Percentiles rank a stretch among this genome's conserved stretches.
Conservation (phyloP, 1,140 invertebrate species). For the Oryzaephilus surinamensis region DNA sequence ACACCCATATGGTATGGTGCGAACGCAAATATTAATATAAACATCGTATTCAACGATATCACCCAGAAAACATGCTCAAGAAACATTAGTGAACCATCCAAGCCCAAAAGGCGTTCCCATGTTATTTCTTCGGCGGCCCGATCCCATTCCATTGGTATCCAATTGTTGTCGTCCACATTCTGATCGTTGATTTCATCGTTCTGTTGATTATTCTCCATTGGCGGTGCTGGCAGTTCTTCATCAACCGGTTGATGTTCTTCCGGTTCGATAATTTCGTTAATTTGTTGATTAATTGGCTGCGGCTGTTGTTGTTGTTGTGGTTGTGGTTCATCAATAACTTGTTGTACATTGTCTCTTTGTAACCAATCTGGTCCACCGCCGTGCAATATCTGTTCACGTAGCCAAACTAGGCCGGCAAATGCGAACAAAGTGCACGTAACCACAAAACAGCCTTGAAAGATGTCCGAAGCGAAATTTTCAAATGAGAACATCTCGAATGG, state of each 20-base stretch:
- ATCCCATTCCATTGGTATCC: constrained; percentile 99
- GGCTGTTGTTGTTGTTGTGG: constrained; percentile 1
- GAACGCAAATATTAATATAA: constrained; percentile 91
- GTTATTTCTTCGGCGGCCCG: constrained; percentile 94
- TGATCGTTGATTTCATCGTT: constrained; percentile 39
- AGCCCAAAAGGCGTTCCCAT: constrained; percentile 90
- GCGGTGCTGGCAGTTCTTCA: constrained; percentile 10
- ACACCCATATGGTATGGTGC: constrained; percentile 93
- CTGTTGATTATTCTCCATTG: constrained; percentile 16
- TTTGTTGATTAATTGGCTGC: constrained; percentile 15
- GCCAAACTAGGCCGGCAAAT: constrained; percentile 94
- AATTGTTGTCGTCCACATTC: constrained; percentile 84
- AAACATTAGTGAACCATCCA: constrained; percentile 95
- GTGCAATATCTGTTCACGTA: constrained; percentile 95
- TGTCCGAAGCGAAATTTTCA: constrained; percentile 86
- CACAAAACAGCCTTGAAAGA: constrained; percentile 93
- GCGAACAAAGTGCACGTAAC: constrained; percentile 93
- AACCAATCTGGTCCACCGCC: constrained; percentile 61
- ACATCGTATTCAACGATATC: constrained; percentile 91
- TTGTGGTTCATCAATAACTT: too few species aligned
- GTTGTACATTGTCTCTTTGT: constrained; percentile 21
- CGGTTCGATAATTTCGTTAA: too few species aligned
- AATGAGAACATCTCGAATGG: constrained; percentile 87
- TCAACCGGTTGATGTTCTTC: constrained; percentile 20
- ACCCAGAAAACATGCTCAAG: constrained; percentile 99